Base-by-base conservation (phyloP, 2,113 vertebrate genomes). In the Myanophis thanlyinensis region DNA sequence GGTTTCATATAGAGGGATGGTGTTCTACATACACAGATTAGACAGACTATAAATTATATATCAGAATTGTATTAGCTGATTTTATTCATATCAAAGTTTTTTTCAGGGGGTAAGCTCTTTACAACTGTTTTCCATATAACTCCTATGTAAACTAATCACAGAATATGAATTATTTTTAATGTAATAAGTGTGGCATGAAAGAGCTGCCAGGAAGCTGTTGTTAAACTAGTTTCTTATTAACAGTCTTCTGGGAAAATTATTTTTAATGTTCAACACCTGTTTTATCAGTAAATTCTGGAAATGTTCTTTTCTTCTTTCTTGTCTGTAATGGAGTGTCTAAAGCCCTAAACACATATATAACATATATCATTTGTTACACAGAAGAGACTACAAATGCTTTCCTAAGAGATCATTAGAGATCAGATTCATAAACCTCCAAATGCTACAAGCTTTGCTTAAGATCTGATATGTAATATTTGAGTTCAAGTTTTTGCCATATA, bases 401-500 rank as follows among this genome's bases (percentile, higher is more conserved):
- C 15, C n/a, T 40, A 80, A 40, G 15, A 30, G 12, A 67, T 67
- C 15, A 5, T 73, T 73, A 35, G 13, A 35, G 1, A 80, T 22
- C 35, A 44, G 35, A 80, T 80, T 80, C 73, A 0, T 89, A 3
- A 3, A 91, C 88, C 91, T 89, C 27, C 7, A 5, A 93, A 90
- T 92, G 46, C 53, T 89, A 25, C 53, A 27, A 59, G 15, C 40
- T 47, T 89, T 89, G 46, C 51, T 59, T 18, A 30, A 18, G 46
- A 9, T 30, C 44, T 62, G 88, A 47, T 62, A 20, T 46, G 18
- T 67, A 30, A 52, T 27, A 10, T 67, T 90, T 67, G 54, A 87
- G 49, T 23, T 40, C 44, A 87, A 92, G 35, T 51, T 47, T 35
- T n/a, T 10, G 0, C 35, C 49, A 46, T 0, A 0, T 53, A 87